These are phyloP conservation scores for Frankliniella fusca DNA, from an alignment of 2,888 invertebrate species.

Conservation along the genomic window DNA sequence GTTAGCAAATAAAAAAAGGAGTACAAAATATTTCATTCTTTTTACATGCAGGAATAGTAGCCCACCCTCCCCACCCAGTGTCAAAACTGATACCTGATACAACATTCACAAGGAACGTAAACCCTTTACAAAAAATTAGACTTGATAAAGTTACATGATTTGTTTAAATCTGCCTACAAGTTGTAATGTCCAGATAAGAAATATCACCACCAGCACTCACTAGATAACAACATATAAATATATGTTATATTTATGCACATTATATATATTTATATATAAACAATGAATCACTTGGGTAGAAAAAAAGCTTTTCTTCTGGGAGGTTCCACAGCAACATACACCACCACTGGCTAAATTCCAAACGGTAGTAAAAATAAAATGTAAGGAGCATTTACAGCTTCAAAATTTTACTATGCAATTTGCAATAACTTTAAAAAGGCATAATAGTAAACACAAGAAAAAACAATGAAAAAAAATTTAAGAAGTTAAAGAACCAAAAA, in stretches of 20 bases:
- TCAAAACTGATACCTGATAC: no score
- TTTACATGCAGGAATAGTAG: background rate
- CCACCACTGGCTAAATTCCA: background rate
- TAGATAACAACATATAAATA: slow-evolving; percentile 21
- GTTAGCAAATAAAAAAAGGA: background rate
- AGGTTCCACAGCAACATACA: slow-evolving; percentile 4
- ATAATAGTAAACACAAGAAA: background rate
- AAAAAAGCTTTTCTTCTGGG: slow-evolving; percentile 16
- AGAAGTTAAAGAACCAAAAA: background rate
- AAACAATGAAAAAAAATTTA: background rate
- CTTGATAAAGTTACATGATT: background rate
- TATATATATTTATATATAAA: background rate
- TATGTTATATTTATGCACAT: background rate
- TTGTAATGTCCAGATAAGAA: background rate
- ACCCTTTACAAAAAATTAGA: background rate
- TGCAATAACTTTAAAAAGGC: background rate
- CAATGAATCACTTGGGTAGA: slow-evolving; percentile 1
- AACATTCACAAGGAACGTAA: background rate
- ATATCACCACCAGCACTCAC: slow-evolving; percentile 1
- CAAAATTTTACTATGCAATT: background rate
- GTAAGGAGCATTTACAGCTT: background rate
- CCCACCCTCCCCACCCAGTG: slow-evolving; percentile 13
- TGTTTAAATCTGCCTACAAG: background rate
- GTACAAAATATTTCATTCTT: background rate
- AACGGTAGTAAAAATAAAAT: background rate